These are phyloP conservation scores for Branchipolynoe longqiensis DNA, from an alignment of 2,888 invertebrate genomes.

Conservation along the genomic window DNA sequence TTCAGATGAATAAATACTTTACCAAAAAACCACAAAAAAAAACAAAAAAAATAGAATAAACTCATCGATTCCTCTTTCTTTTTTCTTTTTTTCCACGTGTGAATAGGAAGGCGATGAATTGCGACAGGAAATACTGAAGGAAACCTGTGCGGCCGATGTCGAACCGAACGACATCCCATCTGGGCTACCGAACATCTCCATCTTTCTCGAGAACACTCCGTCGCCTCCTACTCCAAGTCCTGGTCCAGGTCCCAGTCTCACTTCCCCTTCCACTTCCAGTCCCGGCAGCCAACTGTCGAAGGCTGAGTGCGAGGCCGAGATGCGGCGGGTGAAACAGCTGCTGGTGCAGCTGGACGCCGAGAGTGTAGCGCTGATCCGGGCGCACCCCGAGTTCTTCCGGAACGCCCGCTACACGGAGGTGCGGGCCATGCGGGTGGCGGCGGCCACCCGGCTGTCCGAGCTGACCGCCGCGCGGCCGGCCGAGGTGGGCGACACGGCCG, in stretches of 20 bases:
- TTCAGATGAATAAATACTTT: no score
- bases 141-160: neutral
- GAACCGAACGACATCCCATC: neutral
- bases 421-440: neutral
- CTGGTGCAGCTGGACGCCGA: neutral
- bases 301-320: no score
- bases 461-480: neutral
- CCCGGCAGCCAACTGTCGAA: no score
- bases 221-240: no score
- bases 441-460: neutral
- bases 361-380: neutral
- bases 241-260: no score
- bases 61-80: neutral
- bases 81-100: neutral
- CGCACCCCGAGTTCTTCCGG: constrained; percentile 4
- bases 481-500: neutral
- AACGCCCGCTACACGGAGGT: neutral
- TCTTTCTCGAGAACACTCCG: neutral
- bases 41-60: neutral
- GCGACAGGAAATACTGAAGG: neutral
- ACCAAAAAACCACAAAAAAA: no score
- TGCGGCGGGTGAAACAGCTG: no score
- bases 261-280: no score
- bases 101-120: neutral
- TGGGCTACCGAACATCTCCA: neutral